phyloP scores from a whole-genome alignment of 23 tunicate species.

The Diplosoma virens region DNA sequence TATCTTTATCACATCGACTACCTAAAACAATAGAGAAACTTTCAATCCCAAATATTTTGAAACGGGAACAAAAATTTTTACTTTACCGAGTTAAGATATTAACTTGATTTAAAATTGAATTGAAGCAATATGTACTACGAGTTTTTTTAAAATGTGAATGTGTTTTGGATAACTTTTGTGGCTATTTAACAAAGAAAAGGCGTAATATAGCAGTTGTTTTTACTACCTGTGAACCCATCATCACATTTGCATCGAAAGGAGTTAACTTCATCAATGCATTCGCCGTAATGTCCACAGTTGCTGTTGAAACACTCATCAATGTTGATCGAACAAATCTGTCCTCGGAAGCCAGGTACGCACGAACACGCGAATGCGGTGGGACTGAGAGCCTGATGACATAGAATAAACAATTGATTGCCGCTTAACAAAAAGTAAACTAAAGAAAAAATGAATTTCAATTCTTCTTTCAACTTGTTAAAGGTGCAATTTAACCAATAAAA shows the following conservation, averaged over 20 bases:
- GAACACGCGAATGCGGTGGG: constrained; percentile 32
- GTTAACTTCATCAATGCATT: constrained; percentile 56
- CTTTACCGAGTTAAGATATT: not conserved
- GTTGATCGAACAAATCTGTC: constrained; percentile 36
- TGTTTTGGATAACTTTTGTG: not conserved
- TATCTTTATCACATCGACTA: constrained; percentile 26
- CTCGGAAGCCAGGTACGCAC: constrained; percentile 38
- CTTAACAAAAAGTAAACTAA: no score
- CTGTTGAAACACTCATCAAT: constrained; percentile 54
- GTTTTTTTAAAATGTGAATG: not conserved
- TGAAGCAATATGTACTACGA: not conserved
- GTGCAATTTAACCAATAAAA: no score
- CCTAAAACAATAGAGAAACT: constrained; percentile 23
- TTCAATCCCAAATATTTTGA: no score
- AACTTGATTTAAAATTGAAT: not conserved
- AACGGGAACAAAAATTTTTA: not conserved
- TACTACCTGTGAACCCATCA: constrained; percentile 40
- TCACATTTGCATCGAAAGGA: constrained; percentile 43
- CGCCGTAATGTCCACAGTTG: constrained; percentile 37
- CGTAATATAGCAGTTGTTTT: not conserved
- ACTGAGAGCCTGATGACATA: constrained; percentile 3
- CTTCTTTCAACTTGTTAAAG: no score
- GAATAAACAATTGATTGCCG: no score
- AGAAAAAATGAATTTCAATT: no score
- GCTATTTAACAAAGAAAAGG: not conserved